Evolutionary conservation across 1,140 invertebrate species (phyloP).

Genomic region (Drosophila leontia): DNA sequence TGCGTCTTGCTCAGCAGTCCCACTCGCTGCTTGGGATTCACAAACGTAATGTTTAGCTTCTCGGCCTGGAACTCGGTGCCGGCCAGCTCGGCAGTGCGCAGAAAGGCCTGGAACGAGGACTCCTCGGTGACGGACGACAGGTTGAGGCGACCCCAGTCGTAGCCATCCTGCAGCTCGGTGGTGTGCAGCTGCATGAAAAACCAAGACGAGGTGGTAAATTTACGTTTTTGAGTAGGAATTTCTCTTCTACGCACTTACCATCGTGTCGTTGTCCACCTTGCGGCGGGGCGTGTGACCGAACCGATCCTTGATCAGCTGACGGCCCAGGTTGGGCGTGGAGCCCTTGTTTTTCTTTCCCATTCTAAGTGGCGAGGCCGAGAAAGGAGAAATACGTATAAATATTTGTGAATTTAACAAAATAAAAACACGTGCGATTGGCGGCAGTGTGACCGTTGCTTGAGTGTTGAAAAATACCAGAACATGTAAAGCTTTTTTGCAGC

Average conservation of each 20-base stretch:
- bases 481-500: not conserved
- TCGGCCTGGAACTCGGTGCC: conserved; percentile 97
- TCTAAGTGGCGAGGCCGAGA: not conserved
- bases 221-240: not conserved
- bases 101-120: conserved; percentile 97
- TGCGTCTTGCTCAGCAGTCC: conserved; percentile 89
- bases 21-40: conserved; percentile 86
- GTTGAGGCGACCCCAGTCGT: conserved; percentile 95
- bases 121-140: conserved; percentile 98
- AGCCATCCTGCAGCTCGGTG: conserved; percentile 94
- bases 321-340: conserved; percentile 86
- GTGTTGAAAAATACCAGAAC: not conserved
- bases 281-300: conserved; percentile 87
- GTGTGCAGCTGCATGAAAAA: conserved; percentile 90
- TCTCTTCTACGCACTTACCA: conserved; percentile 85
- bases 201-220: conserved; percentile 23
- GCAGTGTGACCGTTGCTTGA: not conserved
- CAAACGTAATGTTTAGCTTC: conserved; percentile 91
- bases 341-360: conserved; percentile 79
- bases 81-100: conserved; percentile 96
- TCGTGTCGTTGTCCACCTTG: conserved; percentile 88
- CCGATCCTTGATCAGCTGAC: conserved; percentile 91
- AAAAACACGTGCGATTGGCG: conserved; percentile 25
- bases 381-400: not conserved
- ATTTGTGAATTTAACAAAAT: not conserved